These are phyloP conservation scores for Nemotelus pantherinus DNA, from an alignment of 2,888 invertebrate genomes.

Conservation along the genomic window DNA sequence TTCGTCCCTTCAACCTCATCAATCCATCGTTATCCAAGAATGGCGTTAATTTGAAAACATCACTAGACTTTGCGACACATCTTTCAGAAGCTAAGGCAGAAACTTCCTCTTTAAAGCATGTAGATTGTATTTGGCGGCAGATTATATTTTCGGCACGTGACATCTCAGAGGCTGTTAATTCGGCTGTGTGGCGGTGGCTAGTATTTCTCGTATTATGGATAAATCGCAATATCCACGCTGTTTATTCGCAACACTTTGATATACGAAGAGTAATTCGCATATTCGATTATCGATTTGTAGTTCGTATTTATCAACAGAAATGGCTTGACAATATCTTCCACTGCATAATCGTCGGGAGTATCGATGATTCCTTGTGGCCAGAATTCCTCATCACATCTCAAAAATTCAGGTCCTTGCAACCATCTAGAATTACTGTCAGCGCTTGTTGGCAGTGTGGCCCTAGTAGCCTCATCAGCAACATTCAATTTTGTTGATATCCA, in stretches of 20 bases:
- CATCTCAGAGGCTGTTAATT: slow-evolving; percentile 10
- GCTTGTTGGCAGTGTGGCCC: neutral
- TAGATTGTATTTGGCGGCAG: neutral
- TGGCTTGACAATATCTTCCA: no score
- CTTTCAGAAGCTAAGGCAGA: neutral
- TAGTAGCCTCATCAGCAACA: neutral
- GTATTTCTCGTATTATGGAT: neutral
- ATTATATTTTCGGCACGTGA: slow-evolving; percentile 23
- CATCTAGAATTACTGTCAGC: neutral
- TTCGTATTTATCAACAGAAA: no score
- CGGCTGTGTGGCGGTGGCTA: slow-evolving; percentile 1
- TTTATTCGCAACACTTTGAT: neutral
- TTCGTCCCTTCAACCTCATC: slow-evolving; percentile 7
- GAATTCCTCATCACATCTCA: neutral
- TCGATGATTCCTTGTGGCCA: neutral
- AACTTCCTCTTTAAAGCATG: neutral
- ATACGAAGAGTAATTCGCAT: neutral
- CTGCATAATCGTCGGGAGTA: no score
- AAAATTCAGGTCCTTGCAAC: neutral
- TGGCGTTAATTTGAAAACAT: neutral
- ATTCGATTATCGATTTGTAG: neutral
- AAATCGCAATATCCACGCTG: neutral
- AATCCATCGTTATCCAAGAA: neutral
- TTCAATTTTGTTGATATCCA: neutral
- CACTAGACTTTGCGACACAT: neutral